Conservation (phyloP, 2,113 vertebrate genomes). For the Aptenodytes patagonicus region DNA sequence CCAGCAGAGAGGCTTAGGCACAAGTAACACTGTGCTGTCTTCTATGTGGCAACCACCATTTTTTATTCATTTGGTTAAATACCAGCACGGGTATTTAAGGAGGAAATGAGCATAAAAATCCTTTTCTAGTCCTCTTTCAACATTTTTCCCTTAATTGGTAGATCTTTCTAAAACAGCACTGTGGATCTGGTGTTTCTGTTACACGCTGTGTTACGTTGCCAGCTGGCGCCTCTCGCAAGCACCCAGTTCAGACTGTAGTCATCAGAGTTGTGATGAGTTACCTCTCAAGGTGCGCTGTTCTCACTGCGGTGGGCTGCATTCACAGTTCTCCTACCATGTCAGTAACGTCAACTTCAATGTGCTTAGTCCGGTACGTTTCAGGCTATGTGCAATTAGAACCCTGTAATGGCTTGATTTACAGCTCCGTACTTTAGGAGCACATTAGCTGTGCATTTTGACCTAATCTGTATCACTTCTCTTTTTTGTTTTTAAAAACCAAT, state of each 20-base stretch:
- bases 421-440: background rate
- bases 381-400: background rate
- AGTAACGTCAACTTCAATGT: background rate
- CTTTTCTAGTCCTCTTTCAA: background rate
- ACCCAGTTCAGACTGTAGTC: background rate
- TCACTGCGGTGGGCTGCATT: background rate
- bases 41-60: fast-evolving
- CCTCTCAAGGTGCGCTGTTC: too few relatives aligned
- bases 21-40: background rate
- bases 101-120: background rate
- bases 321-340: background rate
- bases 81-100: background rate
- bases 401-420: background rate
- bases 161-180: background rate
- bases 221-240: background rate
- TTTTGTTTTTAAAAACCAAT: background rate
- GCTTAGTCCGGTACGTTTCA: fast-evolving
- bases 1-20: background rate
- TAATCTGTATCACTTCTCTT: background rate
- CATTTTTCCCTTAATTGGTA: fast-evolving
- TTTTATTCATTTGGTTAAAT: background rate
- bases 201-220: fast-evolving
- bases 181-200: background rate
- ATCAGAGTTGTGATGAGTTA: background rate
- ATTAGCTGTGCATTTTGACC: background rate